These are phyloP conservation scores for Neelides folsomi DNA, from an alignment of 2,888 invertebrate species.

Conservation along the genomic window DNA sequence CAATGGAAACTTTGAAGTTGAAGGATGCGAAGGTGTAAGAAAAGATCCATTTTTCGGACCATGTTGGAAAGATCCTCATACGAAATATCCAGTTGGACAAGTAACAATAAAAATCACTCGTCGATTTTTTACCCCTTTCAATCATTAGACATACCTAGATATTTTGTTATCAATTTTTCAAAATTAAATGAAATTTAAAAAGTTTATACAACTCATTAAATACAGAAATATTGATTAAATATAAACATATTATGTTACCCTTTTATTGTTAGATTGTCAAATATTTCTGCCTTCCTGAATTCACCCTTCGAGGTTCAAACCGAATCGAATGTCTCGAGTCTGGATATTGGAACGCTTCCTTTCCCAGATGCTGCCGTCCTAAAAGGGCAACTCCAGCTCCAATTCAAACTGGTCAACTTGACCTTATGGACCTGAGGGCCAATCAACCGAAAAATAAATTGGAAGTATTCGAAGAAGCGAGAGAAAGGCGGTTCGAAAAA, in stretches of 20 bases:
- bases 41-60: constrained; percentile 15
- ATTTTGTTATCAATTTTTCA: too few relatives aligned
- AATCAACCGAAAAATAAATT: neutral
- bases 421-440: neutral
- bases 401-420: neutral
- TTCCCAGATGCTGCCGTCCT: constrained; percentile 13
- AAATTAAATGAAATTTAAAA: too few relatives aligned
- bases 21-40: constrained; percentile 13
- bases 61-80: constrained; percentile 16
- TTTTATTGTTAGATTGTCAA: constrained; percentile 8
- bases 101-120: too few relatives aligned
- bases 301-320: constrained; percentile 8
- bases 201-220: too few relatives aligned
- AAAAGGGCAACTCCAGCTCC: neutral
- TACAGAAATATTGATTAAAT: too few relatives aligned
- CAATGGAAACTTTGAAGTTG: constrained; percentile 18
- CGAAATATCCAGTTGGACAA: constrained; percentile 12
- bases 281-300: constrained; percentile 12
- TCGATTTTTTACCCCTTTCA: too few relatives aligned
- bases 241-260: too few relatives aligned
- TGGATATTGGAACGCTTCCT: constrained; percentile 13
- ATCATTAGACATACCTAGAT: too few relatives aligned
- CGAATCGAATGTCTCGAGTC: constrained; percentile 3
- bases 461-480: constrained; percentile 9
- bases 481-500: constrained; percentile 5